phyloP scores from a whole-genome alignment of 2,888 invertebrate genomes.

The Stegana nigrithorax region DNA sequence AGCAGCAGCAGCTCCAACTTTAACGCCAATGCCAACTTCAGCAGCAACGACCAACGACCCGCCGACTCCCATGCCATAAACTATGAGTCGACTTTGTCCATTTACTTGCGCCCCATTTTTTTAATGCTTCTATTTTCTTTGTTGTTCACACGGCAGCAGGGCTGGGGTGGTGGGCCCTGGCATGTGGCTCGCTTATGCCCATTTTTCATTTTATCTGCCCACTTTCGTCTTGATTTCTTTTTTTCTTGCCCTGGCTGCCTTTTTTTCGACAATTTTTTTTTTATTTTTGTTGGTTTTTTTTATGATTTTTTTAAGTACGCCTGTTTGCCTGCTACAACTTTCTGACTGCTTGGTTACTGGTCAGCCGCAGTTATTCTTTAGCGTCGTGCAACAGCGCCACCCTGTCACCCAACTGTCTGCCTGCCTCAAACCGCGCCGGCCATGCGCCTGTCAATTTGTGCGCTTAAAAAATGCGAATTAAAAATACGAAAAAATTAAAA shows the following conservation, averaged over 20 bases:
- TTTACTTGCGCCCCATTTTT: constrained; percentile 20
- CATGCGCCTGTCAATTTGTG: constrained; percentile 1
- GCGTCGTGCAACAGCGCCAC: constrained; percentile 22
- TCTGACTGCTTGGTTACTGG: constrained; percentile 67
- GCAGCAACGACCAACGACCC: too few relatives aligned
- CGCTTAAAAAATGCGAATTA: background rate
- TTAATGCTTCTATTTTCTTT: background rate
- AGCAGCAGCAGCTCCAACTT: too few relatives aligned
- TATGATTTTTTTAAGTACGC: constrained; percentile 19
- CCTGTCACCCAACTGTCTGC: background rate
- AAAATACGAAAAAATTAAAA: background rate
- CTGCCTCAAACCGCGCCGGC: background rate
- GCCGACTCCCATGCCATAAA: background rate
- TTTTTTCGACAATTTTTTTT: background rate
- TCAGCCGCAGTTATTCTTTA: constrained; percentile 63
- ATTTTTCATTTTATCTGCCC: constrained; percentile 15
- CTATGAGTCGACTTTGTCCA: background rate
- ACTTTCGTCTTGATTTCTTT: constrained; percentile 14
- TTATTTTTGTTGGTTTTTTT: background rate
- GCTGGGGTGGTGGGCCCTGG: constrained; percentile 5
- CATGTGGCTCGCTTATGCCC: constrained; percentile 13
- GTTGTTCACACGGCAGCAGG: background rate
- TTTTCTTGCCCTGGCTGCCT: constrained; percentile 7
- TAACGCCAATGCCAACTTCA: too few relatives aligned
- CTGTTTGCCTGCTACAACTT: constrained; percentile 60